phyloP scores from a whole-genome alignment of 2,888 invertebrate species.

The Papilio gigon region DNA sequence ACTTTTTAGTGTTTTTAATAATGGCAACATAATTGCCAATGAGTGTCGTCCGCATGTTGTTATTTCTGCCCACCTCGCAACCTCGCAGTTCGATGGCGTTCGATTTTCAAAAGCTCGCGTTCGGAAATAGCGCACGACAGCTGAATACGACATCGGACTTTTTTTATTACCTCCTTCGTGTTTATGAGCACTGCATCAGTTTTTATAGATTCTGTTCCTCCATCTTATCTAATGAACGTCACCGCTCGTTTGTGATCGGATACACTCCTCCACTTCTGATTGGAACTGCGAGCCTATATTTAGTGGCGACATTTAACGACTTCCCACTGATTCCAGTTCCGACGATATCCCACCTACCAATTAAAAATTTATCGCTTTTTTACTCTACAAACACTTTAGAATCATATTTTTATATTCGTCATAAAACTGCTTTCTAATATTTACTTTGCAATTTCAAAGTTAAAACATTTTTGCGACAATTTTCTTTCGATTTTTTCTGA shows the following conservation, averaged over 20 bases:
- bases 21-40: background rate
- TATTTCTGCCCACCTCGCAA: conserved; percentile 51
- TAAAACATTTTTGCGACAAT: background rate
- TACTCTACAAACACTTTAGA: conserved; percentile 4
- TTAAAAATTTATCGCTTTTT: conserved; percentile 51
- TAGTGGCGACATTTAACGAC: conserved; percentile 47
- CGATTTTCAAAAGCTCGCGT: conserved; percentile 76
- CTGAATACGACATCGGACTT: conserved; percentile 77
- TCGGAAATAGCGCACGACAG: conserved; percentile 81
- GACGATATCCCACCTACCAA: conserved; percentile 47
- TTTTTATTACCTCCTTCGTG: conserved; percentile 80
- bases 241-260: conserved; percentile 67
- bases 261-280: conserved; percentile 68
- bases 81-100: conserved; percentile 74
- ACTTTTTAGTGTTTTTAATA: background rate
- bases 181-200: conserved; percentile 81
- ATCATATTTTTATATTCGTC: background rate
- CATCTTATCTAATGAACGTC: conserved; percentile 72
- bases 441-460: background rate
- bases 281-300: conserved; percentile 59
- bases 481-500: background rate
- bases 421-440: conserved; percentile 3
- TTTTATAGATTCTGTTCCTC: conserved; percentile 78
- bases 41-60: conserved; percentile 47
- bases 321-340: conserved; percentile 31